These are phyloP conservation scores for Pampus argenteus DNA, from an alignment of 2,797 vertebrate species.

Conservation along the genomic window DNA sequence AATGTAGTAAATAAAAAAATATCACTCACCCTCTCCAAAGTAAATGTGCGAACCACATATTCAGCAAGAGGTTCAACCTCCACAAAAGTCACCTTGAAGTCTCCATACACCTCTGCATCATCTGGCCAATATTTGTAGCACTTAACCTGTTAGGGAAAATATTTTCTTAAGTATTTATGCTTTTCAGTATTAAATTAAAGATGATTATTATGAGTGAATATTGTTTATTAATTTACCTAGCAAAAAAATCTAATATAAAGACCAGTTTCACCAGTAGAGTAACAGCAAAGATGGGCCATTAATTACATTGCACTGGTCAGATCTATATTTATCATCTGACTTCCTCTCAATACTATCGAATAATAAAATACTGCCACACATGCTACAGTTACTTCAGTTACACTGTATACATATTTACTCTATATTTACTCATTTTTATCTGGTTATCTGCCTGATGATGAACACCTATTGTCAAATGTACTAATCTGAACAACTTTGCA, in stretches of 20 bases:
- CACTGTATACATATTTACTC: background rate
- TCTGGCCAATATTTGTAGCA: slow-evolving; percentile 99
- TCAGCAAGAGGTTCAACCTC: slow-evolving; percentile 98
- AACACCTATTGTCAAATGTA: background rate
- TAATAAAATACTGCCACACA: background rate
- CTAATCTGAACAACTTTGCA: background rate
- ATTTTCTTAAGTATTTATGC: no score
- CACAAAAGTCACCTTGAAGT: slow-evolving; percentile 98
- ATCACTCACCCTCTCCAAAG: slow-evolving; percentile 93
- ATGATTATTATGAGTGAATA: background rate
- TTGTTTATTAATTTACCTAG: no score
- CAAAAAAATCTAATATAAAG: background rate
- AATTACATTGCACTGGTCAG: background rate
- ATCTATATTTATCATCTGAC: background rate
- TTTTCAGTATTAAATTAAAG: background rate
- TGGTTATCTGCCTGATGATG: background rate
- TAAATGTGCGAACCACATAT: slow-evolving; percentile 98
- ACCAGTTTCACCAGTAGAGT: background rate
- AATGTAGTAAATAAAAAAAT: background rate
- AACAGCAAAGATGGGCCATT: background rate
- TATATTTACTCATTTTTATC: slow-evolving; percentile 3
- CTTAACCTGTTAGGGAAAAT: slow-evolving; percentile 90
- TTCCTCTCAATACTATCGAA: background rate
- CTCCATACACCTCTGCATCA: slow-evolving; percentile 96
- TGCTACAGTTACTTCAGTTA: background rate